phyloP scores from a whole-genome alignment of 2,797 vertebrate genomes.

The Hapalemur alaotrensis region DNA sequence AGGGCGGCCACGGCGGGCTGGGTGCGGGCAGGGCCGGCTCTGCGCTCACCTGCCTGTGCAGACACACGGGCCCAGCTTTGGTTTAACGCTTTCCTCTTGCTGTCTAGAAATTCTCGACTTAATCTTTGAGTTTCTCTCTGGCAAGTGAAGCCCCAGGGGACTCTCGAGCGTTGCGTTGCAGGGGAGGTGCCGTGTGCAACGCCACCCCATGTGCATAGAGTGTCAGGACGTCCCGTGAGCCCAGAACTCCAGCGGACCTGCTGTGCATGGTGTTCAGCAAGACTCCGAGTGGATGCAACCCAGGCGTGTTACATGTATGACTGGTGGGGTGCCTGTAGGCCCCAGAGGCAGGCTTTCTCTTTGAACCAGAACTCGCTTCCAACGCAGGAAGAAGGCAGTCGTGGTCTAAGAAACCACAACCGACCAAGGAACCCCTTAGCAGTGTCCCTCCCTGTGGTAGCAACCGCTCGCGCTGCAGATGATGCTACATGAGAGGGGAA shows the following conservation, averaged over 20 bases:
- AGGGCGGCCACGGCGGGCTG: not conserved
- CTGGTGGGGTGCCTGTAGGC: rapidly evolving
- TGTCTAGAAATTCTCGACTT: not conserved
- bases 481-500: not conserved
- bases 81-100: not conserved
- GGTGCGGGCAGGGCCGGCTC: not conserved
- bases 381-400: not conserved
- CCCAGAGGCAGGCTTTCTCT: not conserved
- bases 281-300: not conserved
- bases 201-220: too few relatives aligned
- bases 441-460: too few relatives aligned
- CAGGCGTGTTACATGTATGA: rapidly evolving
- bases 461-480: not conserved
- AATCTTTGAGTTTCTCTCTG: not conserved
- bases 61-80: rapidly evolving
- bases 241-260: too few relatives aligned
- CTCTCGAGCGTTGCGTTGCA: rapidly evolving
- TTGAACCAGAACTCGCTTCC: not conserved
- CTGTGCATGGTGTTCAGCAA: rapidly evolving
- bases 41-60: rapidly evolving
- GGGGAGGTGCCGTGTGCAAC: not conserved
- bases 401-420: not conserved
- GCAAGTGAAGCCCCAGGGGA: not conserved
- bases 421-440: too few relatives aligned
- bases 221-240: rapidly evolving